Base-by-base conservation (phyloP, 2,888 invertebrate species). In the Limnephilus lunatus region DNA sequence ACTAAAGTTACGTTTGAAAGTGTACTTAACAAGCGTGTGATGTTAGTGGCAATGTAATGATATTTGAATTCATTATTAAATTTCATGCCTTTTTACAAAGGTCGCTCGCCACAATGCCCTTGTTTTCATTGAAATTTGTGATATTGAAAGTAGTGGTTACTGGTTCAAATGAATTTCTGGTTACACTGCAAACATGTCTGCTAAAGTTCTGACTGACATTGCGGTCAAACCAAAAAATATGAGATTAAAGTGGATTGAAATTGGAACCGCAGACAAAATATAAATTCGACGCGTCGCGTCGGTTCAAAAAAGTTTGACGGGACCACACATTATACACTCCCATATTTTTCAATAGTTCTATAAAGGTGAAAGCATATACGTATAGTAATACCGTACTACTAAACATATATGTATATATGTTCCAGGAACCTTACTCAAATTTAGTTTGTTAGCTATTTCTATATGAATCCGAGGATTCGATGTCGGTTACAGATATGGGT, bases 41-140 rank as follows among this genome's bases (percentile, higher is more conserved):
- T 68, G 19, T 68, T 68, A 68, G 19, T 7, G 7, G 19, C 25
- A 68, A 19, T 5, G 19, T 68, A 7, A 68, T 68, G 4, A 44
- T 44, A 44, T 68, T 53, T 4, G 53, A 53, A 53, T 19, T 68
- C 19, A 19, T 25, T 68, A 25, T 83, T 31, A 15, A 5, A 14
- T 19, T 31, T 3, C 2, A 83, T 25, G 44, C 39, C 48, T 85
- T 85, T 85, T 35, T 85, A 30, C 35, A n/a, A 35, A 85, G n/a
- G 44, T 5, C 68, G 25, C 68, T 68, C 25, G 25, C 85, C 39
- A n/a, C n/a, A 19, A n/a, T n/a, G 30, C 5, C 44, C 12, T 85
- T 85, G 85, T 85, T 85, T 85, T 85, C 85, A 44, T 85, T 85
- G 12, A 30, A n/a, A n/a, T 11, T 39, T 85, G 19, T 44, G 39